phyloP scores from a whole-genome alignment of 2,797 vertebrate genomes.

The Melanotaenia pygmaea region DNA sequence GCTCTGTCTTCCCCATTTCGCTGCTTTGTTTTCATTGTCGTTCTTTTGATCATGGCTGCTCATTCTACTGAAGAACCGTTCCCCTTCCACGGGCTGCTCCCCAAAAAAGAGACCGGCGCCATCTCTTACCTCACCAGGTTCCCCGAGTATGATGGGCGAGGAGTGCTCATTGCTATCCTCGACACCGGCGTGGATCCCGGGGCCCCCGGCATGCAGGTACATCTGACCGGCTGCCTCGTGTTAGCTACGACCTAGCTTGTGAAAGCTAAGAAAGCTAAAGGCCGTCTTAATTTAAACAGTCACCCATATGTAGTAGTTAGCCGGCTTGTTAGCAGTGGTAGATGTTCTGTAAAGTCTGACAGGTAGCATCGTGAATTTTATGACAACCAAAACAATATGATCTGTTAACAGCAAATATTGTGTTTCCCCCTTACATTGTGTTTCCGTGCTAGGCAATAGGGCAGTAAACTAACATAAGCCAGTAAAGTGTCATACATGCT shows the following conservation, averaged over 20 bases:
- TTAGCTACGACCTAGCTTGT: slow-evolving; percentile 33
- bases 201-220: slow-evolving; percentile 98
- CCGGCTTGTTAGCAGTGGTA: slow-evolving; percentile 5
- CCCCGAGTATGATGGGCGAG: slow-evolving; percentile 94
- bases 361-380: background rate
- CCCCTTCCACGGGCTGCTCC: slow-evolving; percentile 94
- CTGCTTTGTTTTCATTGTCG: slow-evolving; percentile 80
- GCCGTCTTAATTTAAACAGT: slow-evolving; percentile 47
- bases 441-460: background rate
- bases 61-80: slow-evolving; percentile 91
- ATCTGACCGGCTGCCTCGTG: slow-evolving; percentile 46
- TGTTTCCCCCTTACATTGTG: background rate
- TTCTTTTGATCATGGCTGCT: slow-evolving; percentile 88
- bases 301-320: slow-evolving; percentile 10
- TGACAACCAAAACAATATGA: slow-evolving; percentile 35
- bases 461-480: slow-evolving; percentile 3
- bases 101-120: slow-evolving; percentile 97
- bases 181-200: slow-evolving; percentile 98
- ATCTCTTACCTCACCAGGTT: slow-evolving; percentile 91
- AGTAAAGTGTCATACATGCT: slow-evolving; percentile 6
- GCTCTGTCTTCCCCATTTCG: slow-evolving; percentile 62
- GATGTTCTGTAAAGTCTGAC: background rate
- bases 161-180: slow-evolving; percentile 92
- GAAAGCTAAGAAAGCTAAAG: slow-evolving; percentile 60
- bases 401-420: background rate